Evolutionary conservation across 1,140 invertebrate species (phyloP).

Genomic region (Halictus rubicundus): DNA sequence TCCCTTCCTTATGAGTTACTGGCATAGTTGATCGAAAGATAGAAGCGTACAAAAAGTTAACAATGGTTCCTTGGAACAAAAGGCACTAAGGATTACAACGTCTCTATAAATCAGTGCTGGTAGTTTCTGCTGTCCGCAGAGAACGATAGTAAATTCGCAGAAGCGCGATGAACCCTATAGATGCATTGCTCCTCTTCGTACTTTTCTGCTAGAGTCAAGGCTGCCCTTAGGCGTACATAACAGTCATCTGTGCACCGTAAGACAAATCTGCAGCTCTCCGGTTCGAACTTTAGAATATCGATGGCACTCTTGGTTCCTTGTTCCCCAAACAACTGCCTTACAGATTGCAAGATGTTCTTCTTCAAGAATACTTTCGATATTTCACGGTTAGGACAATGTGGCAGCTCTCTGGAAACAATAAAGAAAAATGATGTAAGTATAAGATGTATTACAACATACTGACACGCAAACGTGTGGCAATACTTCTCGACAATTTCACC

Average conservation of each 20-base stretch:
- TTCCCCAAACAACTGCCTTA: slow-evolving; percentile 83
- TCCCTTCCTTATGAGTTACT: slow-evolving; percentile 82
- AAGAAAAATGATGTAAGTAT: not conserved
- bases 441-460: not conserved
- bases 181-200: slow-evolving; percentile 81
- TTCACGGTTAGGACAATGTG: slow-evolving; percentile 67
- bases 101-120: slow-evolving; percentile 61
- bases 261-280: slow-evolving; percentile 77
- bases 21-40: slow-evolving; percentile 72
- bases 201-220: slow-evolving; percentile 81
- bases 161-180: slow-evolving; percentile 82
- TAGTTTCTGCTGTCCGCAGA: slow-evolving; percentile 72
- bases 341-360: slow-evolving; percentile 81
- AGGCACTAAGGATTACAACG: not conserved
- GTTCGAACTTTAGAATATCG: slow-evolving; percentile 83
- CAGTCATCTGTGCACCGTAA: slow-evolving; percentile 81
- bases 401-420: slow-evolving; percentile 79
- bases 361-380: slow-evolving; percentile 81
- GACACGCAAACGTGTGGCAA: not conserved
- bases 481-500: not conserved
- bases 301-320: slow-evolving; percentile 80
- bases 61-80: not conserved
- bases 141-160: slow-evolving; percentile 76
- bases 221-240: slow-evolving; percentile 82
- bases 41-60: slow-evolving; percentile 13